Evolutionary conservation across 2,797 vertebrate species (phyloP), one percentile per base, ranked within the genome.

Genomic region (Tamandua tetradactyla): DNA sequence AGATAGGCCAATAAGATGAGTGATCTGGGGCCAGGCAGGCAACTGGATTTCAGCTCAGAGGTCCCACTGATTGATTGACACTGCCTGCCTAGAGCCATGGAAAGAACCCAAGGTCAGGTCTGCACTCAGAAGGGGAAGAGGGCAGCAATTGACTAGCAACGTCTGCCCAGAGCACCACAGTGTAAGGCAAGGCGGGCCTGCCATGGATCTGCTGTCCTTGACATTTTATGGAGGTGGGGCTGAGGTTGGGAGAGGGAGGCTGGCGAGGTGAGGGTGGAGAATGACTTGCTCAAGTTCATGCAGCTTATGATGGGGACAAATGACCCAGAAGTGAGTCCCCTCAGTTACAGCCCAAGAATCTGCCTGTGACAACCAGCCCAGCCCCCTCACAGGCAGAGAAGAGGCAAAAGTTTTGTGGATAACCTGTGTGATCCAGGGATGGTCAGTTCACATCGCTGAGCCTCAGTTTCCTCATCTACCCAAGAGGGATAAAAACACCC

Each of bases 141-240:
- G 93, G 87, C 87, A 72, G 92, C 87, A 52, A 94, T 75, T 96
- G 97, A 97, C 85, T 93, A 93, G 92, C 57, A 32, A 96, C 93
- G 95, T 93, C 97, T 97, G 96, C 93, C 96, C 96, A 96, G 88
- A 93, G 86, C 95, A 94, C 94, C 79, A 86, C 30, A 1, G 91
- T 87, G 7, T 35, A 79, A 87, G 55, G 69, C 40, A 57, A 93
- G 80, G 69, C 52, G 55, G 84, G 84, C 61, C 49, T 69, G 72
- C 95, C 92, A 82, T 6, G 1, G 62, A 76, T 64, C 66, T 47
- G 75, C 89, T 92, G 96, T 71, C 97, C 95, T 95, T 97, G 97
- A 95, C 92, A 96, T 96, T 95, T 90, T 72, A 81, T 1, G 49
- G 93, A 96, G 93, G 47, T 47, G 47, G 47, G 7, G 85, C 64